Base-by-base conservation (phyloP, 2,888 invertebrate species). In the Heteromyza rotundicornis region DNA sequence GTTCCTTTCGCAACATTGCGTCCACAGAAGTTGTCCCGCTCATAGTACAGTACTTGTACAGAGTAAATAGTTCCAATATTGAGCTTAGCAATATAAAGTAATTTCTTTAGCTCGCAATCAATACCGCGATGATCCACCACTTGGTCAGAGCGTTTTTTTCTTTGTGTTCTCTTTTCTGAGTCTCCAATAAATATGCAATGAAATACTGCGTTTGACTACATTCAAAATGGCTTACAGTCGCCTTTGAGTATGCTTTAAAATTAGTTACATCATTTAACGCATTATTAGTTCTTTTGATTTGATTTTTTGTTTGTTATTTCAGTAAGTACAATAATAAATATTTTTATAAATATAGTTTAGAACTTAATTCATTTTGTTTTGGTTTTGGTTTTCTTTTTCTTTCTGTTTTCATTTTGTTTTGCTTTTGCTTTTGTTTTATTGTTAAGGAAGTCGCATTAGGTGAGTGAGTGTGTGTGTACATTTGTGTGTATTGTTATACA, bases 21-120 rank as follows among this genome's bases (percentile, higher is more conserved):
- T 74, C 66, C 70, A 70, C 74, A 73, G 71, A 68, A 73, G 68
- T 72, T 70, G 59, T 62, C 62, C 54, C 16, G 35, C 24, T 14
- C n/a, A 22, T 44, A 44, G 24, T 22, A 55, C 20, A 19, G 40
- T 32, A 40, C 40, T 12, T n/a, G n/a, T n/a, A n/a, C n/a, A n/a
- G n/a, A n/a, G n/a, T n/a, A n/a, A n/a, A n/a, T n/a, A 40, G 40
- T 40, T 14, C 5, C 5, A 40, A 40, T 40, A 3, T 40, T 8
- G 32, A 40, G 40, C 10, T n/a, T 40, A 3, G 27, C n/a, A n/a
- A n/a, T n/a, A 40, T 40, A n/a, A 40, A 40, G n/a, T n/a, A n/a
- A 40, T 40, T 40, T 40, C n/a, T 40, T 40, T n/a, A 32, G 32
- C 32, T 32, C 32, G n/a, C 8, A 40, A 40, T n/a, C 40, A 3